Conservation (phyloP, 2,888 invertebrate species). For the Amaurobius ferox region DNA sequence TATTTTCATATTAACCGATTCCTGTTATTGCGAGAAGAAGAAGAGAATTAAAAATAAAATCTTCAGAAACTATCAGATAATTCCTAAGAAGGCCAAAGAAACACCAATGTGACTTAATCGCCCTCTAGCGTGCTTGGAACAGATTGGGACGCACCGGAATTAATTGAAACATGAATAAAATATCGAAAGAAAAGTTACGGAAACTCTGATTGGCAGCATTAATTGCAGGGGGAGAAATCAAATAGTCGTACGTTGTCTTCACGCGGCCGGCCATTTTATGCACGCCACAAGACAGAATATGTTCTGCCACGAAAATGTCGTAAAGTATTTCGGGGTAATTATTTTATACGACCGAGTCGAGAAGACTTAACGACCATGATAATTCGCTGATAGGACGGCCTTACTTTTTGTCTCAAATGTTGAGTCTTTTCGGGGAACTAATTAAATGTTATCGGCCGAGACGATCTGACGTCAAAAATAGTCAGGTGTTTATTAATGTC, state of each 20-base stretch:
- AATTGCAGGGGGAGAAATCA: conserved; percentile 36
- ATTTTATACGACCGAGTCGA: conserved; percentile 56
- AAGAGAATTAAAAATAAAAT: too few species aligned
- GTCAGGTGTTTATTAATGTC: background rate
- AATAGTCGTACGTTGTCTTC: conserved; percentile 43
- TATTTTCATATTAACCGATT: too few species aligned
- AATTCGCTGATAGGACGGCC: background rate
- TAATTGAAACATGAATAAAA: conserved; percentile 71
- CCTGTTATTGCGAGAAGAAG: too few species aligned
- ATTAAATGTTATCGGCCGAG: background rate
- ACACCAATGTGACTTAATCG: background rate
- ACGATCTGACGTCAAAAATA: too few species aligned
- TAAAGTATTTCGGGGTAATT: conserved; percentile 43
- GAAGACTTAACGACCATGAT: background rate
- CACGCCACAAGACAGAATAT: background rate
- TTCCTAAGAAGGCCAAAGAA: too few species aligned
- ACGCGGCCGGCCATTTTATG: conserved; percentile 17
- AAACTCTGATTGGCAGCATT: conserved; percentile 30
- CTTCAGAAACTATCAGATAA: too few species aligned
- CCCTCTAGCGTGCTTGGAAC: conserved; percentile 30
- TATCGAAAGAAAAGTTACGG: conserved; percentile 35
- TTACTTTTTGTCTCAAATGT: background rate
- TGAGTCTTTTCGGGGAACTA: background rate
- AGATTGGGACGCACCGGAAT: conserved; percentile 32
- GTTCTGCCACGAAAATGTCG: conserved; percentile 27